These are phyloP conservation scores for Chaetogeoica ovagalla DNA, from an alignment of 2,888 invertebrate species.

Conservation along the genomic window DNA sequence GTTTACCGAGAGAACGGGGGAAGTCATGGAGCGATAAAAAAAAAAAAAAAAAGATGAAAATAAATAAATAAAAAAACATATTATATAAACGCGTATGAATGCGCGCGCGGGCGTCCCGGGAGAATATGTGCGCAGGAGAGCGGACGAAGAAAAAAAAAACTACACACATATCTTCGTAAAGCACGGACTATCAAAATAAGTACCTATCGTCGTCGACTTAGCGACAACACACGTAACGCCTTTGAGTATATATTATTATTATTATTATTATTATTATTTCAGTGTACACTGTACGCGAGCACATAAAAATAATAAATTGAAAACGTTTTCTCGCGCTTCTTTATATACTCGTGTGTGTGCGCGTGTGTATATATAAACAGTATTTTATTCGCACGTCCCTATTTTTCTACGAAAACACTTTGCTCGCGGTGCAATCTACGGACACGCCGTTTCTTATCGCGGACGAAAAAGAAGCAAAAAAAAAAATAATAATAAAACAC, in stretches of 20 bases:
- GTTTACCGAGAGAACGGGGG: constrained; percentile 45
- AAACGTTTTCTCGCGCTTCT: constrained; percentile 39
- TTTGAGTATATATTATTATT: constrained; percentile 7
- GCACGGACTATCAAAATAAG: constrained; percentile 49
- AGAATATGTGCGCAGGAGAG: background rate
- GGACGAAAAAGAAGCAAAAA: background rate
- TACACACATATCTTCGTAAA: constrained; percentile 10
- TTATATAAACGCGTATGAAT: background rate
- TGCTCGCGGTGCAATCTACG: background rate
- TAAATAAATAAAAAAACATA: background rate
- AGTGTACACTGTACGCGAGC: background rate
- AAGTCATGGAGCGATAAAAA: constrained; percentile 53
- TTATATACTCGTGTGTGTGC: too few species aligned
- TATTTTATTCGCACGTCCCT: constrained; percentile 31
- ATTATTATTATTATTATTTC: constrained; percentile 27
- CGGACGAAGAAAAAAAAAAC: background rate
- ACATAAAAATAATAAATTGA: constrained; percentile 42
- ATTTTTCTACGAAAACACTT: constrained; percentile 28
- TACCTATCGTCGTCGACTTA: constrained; percentile 45
- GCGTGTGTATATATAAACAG: too few species aligned
- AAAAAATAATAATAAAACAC: too few species aligned
- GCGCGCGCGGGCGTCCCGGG: constrained; percentile 1
- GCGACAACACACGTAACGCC: constrained; percentile 24
- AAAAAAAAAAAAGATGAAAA: background rate
- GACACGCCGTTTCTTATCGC: constrained; percentile 37